Evolutionary conservation across 2,113 vertebrate species (phyloP).

Genomic region (Halichoeres trimaculatus): DNA sequence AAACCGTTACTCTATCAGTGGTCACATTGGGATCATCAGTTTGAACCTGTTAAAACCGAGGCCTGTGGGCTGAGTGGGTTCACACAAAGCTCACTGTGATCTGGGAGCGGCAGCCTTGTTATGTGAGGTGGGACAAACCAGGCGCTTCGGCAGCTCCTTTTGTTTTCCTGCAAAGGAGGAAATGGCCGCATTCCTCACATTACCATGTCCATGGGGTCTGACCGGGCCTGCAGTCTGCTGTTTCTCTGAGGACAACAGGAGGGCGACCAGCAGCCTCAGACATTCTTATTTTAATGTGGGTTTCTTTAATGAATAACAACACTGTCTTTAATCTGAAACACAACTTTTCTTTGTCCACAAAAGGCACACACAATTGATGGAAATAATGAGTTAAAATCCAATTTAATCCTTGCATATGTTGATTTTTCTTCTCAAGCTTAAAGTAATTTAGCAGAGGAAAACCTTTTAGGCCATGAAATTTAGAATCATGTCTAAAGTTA

Average conservation of each 20-base stretch:
- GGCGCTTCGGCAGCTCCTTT: conserved; percentile 76
- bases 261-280: conserved; percentile 35
- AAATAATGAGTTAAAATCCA: not conserved
- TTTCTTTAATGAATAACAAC: conserved; percentile 54
- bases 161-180: conserved; percentile 83
- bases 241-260: conserved; percentile 56
- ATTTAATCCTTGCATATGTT: not conserved
- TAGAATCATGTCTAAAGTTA: not conserved
- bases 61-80: conserved; percentile 42
- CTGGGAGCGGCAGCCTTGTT: conserved; percentile 53
- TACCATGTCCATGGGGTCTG: conserved; percentile 83
- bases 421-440: not conserved
- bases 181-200: conserved; percentile 85
- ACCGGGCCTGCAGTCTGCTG: conserved; percentile 66
- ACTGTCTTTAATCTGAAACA: conserved; percentile 48
- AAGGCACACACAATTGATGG: not conserved
- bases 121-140: conserved; percentile 65
- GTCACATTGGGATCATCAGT: conserved; percentile 40
- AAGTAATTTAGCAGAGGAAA: not conserved
- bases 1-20: not conserved
- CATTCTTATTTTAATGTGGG: conserved; percentile 53
- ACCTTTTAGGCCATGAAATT: not conserved
- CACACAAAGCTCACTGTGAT: conserved; percentile 57
- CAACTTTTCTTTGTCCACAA: conserved; percentile 34
- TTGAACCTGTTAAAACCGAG: conserved; percentile 35